Evolutionary conservation across 2,888 invertebrate species (phyloP), one percentile per base, ranked within the genome.

Genomic region (Notocelia uddmanniana): DNA sequence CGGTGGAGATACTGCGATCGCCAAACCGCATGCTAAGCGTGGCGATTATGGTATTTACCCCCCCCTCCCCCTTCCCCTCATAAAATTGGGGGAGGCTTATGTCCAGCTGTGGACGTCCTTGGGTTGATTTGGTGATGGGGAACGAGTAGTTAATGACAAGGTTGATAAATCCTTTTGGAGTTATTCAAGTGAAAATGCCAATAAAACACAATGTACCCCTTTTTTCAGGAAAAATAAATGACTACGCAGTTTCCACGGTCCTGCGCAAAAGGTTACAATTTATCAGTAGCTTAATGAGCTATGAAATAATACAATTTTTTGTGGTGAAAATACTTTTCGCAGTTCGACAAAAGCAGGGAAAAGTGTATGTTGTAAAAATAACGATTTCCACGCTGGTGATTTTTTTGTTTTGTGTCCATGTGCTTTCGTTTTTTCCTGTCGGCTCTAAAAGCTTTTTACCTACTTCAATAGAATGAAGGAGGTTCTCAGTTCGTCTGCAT

Each of bases 211-310:
- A 31, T 6, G 31, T 5, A 26, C 5, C 41, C 41, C 41, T 15
- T 6, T 41, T 6, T 41, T 41, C 15, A 63, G 48, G 13, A 63
- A 19, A 63, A 23, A 34, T 11, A 13, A 34, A 19, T 41, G 10
- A 26, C 52, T 34, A 8, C 31, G 62, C 50, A 31, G 50, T 37
- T 52, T 52, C 21, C 63, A 52, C 52, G 15, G 8, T 34, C 2
- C 15, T 62, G 34, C 63, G 31, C 34, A 34, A 63, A 63, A 50
- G 48, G 63, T 50, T 34, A 63, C 31, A 37, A 52, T 52, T 31
- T 63, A 50, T 31, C 48, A 62, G 13, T 50, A 9, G 62, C 50
- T 50, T 63, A 63, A 50, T 63, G 31, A 63, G 50, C 62, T 48
- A 34, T 19, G 18, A 63, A 63, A 63, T 50, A 34, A 48, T 18